phyloP scores from a whole-genome alignment of 2,797 vertebrate species.

The Sebastes reedi region DNA sequence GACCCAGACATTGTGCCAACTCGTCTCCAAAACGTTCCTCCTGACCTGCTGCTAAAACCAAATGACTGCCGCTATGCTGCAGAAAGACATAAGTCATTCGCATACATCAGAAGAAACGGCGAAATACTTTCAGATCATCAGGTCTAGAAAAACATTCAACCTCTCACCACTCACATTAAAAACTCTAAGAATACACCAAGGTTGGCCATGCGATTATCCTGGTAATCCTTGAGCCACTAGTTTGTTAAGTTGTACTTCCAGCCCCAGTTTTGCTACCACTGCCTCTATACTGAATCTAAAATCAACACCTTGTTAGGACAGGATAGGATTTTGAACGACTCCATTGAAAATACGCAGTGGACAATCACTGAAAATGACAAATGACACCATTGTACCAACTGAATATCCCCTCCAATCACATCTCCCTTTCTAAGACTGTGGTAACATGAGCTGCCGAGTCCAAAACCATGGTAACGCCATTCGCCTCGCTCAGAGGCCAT shows the following conservation, averaged over 20 bases:
- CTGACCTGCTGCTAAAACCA: neutral
- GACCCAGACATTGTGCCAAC: neutral
- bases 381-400: neutral
- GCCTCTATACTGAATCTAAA: neutral
- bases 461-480: no score
- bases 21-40: slow-evolving; percentile 2
- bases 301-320: neutral
- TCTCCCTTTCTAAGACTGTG: no score
- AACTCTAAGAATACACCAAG: slow-evolving; percentile 40
- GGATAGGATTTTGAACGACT: neutral
- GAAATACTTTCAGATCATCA: slow-evolving; percentile 2
- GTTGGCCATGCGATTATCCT: slow-evolving; percentile 4
- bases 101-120: slow-evolving; percentile 1
- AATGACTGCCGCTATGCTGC: neutral
- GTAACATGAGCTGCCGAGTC: no score
- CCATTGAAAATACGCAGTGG: neutral
- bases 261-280: neutral
- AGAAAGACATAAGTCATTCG: neutral
- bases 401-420: no score
- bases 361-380: neutral
- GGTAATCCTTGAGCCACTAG: slow-evolving; percentile 18
- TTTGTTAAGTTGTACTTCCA: neutral
- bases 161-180: slow-evolving; percentile 28
- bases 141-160: slow-evolving; percentile 35
- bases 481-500: no score